These are phyloP conservation scores for Cyphomyrus plagiostoma DNA, from an alignment of 2,113 vertebrate genomes.

Conservation along the genomic window DNA sequence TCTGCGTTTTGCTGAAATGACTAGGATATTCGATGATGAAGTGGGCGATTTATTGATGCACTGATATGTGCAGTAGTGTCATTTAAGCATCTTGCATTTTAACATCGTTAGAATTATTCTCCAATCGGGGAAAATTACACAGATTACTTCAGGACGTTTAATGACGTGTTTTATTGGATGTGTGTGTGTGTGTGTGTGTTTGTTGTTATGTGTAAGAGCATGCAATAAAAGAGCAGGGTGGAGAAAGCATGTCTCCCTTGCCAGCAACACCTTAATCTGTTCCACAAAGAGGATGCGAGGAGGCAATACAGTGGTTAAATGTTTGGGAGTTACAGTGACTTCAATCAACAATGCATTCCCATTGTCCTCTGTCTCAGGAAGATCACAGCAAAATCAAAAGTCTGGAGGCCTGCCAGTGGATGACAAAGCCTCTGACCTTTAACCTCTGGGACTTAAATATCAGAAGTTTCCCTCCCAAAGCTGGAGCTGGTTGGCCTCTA, in stretches of 20 bases:
- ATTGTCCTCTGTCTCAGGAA: conserved; percentile 44
- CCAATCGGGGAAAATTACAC: not conserved
- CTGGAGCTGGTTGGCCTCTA: conserved; percentile 24
- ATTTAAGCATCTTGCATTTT: not conserved
- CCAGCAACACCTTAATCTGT: not conserved
- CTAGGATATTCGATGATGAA: not conserved
- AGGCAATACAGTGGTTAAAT: conserved; percentile 25
- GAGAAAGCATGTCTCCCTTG: not conserved
- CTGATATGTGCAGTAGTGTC: not conserved
- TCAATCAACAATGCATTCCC: conserved; percentile 24
- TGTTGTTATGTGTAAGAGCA: not conserved
- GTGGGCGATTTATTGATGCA: not conserved
- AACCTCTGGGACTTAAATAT: conserved; percentile 47
- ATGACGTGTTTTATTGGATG: not conserved
- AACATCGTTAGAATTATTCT: not conserved
- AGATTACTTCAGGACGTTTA: not conserved
- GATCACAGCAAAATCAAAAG: conserved; percentile 37
- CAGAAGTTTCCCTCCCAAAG: conserved; percentile 32
- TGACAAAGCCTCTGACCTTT: conserved; percentile 45
- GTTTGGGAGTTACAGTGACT: conserved; percentile 34
- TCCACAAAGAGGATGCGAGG: not conserved
- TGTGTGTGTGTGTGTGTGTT: not conserved
- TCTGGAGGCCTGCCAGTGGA: conserved; percentile 29
- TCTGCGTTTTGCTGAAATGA: not conserved
- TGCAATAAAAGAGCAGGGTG: conserved; percentile 11